A percentile compares a stretch with the other conserved stretches of the same genome.
phyloP scores from a whole-genome alignment of 1,140 invertebrate species.

The Formica exsecta region DNA sequence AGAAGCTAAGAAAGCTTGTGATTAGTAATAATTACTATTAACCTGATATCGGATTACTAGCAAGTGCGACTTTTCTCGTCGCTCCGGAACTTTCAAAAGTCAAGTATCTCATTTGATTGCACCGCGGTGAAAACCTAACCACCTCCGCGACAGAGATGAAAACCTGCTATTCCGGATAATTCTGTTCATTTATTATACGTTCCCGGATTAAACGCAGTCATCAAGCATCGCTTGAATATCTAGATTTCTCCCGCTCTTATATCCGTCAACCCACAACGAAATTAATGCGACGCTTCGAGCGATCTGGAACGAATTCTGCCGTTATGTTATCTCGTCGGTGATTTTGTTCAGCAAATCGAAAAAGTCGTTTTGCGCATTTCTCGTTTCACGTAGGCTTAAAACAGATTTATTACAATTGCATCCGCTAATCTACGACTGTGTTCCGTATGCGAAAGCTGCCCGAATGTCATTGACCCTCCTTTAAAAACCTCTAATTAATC shows the following conservation, averaged over 20 bases:
- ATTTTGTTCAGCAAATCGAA: neutral
- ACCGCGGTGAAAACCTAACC: constrained; percentile 10
- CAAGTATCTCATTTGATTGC: constrained; percentile 17
- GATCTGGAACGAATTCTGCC: neutral
- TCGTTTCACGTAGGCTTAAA: neutral
- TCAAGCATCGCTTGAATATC: neutral
- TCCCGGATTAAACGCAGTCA: constrained; percentile 7
- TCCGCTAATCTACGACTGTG: neutral
- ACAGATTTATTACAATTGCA: neutral
- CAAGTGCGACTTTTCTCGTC: constrained; percentile 17
- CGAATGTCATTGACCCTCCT: neutral
- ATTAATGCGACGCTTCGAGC: constrained; percentile 11
- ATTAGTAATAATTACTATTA: constrained; percentile 34
- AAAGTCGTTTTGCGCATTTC: neutral
- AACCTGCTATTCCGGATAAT: constrained; percentile 17
- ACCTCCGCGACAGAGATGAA: neutral
- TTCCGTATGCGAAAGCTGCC: neutral
- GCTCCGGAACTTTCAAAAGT: constrained; percentile 24
- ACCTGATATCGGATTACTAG: constrained; percentile 23
- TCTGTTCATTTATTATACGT: constrained; percentile 30
- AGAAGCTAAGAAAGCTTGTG: constrained; percentile 5
- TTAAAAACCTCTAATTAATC: constrained; percentile 31
- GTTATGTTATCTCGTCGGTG: neutral
- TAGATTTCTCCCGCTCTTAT: constrained; percentile 11
- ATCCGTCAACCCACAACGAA: neutral